These are phyloP conservation scores for Aotus griseimembra DNA, from an alignment of 2,797 vertebrate species.

Conservation along the genomic window DNA sequence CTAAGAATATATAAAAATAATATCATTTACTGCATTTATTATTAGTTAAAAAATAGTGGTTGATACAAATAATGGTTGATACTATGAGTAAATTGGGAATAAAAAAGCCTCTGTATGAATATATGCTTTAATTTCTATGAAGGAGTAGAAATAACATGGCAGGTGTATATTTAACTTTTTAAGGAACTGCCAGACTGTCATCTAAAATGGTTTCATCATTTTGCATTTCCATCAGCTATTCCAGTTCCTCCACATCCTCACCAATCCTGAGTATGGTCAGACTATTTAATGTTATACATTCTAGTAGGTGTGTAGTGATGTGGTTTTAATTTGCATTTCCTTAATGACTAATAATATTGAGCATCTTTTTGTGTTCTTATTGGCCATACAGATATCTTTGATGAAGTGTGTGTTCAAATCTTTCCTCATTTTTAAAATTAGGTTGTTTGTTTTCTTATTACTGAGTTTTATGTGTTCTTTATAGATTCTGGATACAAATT, in stretches of 20 bases:
- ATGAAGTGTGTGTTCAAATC: not conserved
- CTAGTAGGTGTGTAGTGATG: not conserved
- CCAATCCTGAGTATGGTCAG: not conserved
- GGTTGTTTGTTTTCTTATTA: slow-evolving; percentile 15
- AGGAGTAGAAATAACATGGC: not conserved
- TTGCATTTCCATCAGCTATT: not conserved
- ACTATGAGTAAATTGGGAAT: not conserved
- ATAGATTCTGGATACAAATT: not conserved
- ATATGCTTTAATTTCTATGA: not conserved
- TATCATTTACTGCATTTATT: not conserved
- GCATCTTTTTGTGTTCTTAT: not conserved
- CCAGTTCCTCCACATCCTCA: not conserved
- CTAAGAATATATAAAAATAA: not conserved
- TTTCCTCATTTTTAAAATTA: slow-evolving; percentile 20
- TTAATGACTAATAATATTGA: not conserved
- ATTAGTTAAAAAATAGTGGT: not conserved
- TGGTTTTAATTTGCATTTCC: not conserved
- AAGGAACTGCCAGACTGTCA: not conserved
- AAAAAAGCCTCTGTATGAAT: not conserved
- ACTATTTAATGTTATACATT: not conserved
- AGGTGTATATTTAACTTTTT: not conserved
- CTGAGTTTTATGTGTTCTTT: slow-evolving; percentile 8
- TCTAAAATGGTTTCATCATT: not conserved
- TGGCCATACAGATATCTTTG: not conserved
- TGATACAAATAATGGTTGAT: not conserved